A percentile compares a stretch with the other conserved stretches of the same genome.
phyloP scores from a whole-genome alignment of 2,113 vertebrate genomes.

The Eonycteris spelaea region DNA sequence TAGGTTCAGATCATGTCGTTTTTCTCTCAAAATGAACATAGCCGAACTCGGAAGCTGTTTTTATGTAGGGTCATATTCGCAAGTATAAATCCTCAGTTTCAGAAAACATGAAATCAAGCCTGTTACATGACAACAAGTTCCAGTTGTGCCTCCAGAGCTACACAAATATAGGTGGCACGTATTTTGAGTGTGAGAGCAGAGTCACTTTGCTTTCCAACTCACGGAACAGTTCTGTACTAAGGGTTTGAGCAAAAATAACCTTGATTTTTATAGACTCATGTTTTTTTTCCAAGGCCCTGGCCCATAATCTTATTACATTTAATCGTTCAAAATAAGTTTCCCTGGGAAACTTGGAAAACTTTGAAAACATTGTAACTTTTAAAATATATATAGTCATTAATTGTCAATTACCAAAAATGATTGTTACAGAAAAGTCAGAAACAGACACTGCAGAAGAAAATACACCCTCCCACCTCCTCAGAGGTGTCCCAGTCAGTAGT shows the following conservation, averaged over 20 bases:
- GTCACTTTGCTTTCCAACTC: background rate
- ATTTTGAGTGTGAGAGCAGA: background rate
- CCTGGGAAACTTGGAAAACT: slow-evolving; percentile 44
- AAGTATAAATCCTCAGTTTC: background rate
- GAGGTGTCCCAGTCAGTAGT: too few relatives aligned
- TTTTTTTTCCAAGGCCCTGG: slow-evolving; percentile 34
- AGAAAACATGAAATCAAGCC: background rate
- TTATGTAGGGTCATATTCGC: background rate
- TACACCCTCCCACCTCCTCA: background rate
- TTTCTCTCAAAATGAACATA: background rate
- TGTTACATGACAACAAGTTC: accelerated
- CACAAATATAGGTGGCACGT: accelerated
- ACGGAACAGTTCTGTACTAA: background rate
- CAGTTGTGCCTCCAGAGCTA: accelerated
- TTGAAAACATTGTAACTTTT: background rate
- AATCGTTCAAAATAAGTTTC: slow-evolving; percentile 60
- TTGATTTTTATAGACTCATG: slow-evolving; percentile 67
- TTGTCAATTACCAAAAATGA: background rate
- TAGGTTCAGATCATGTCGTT: background rate
- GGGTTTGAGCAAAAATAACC: slow-evolving; percentile 58
- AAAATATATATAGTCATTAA: background rate
- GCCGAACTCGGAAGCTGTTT: accelerated
- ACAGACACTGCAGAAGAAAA: background rate
- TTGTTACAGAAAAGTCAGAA: background rate
- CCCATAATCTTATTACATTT: slow-evolving; percentile 43